A percentile compares a stretch with the other conserved stretches of the same genome.
Evolutionary conservation across 1,140 invertebrate species (phyloP).

Genomic region (Aphidius ervi): DNA sequence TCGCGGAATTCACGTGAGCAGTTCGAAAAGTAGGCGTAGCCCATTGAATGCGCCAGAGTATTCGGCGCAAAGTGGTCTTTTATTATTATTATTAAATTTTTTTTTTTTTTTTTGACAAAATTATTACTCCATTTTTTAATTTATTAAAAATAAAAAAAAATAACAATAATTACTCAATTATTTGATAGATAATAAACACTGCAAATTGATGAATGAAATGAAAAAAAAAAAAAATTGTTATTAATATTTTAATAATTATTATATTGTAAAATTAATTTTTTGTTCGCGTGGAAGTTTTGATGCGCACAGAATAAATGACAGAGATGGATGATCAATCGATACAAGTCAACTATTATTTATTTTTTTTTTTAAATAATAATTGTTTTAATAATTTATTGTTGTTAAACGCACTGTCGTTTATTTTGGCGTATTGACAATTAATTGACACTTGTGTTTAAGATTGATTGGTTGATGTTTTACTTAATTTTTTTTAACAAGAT

Average conservation of each 20-base stretch:
- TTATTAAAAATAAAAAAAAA: too few species aligned
- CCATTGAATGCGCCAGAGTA: constrained; percentile 28
- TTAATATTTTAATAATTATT: background rate
- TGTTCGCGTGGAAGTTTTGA: too few species aligned
- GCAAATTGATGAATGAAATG: too few species aligned
- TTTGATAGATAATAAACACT: too few species aligned
- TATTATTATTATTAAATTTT: constrained; percentile 10
- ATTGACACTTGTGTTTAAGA: constrained; percentile 9
- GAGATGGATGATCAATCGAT: too few species aligned
- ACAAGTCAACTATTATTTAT: too few species aligned
- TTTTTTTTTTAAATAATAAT: too few species aligned
- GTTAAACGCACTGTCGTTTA: background rate
- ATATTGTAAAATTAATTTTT: too few species aligned
- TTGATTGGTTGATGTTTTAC: background rate
- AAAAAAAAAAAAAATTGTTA: background rate
- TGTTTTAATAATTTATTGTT: too few species aligned
- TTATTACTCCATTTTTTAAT: background rate
- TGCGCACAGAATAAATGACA: too few species aligned
- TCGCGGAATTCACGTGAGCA: constrained; percentile 45
- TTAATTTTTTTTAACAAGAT: constrained; percentile 9
- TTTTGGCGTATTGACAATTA: background rate
- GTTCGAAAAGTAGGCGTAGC: constrained; percentile 48
- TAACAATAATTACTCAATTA: too few species aligned
- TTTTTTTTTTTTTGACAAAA: background rate
- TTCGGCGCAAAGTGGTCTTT: constrained; percentile 23